Evolutionary conservation across 2,113 vertebrate species (phyloP), one percentile per base, ranked within the genome.

Genomic region (Gambusia affinis): DNA sequence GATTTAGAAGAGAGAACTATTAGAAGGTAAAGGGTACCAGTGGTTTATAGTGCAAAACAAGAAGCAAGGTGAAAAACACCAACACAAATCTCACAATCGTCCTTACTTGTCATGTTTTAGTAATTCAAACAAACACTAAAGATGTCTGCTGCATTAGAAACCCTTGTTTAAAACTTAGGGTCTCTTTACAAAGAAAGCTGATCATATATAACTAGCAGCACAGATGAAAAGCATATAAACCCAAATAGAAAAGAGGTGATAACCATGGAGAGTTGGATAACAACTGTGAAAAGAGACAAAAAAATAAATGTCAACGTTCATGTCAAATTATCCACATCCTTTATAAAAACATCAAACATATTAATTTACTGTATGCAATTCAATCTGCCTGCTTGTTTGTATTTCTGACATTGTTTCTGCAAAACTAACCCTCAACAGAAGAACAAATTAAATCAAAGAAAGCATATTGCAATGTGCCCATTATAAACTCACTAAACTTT

Each of bases 401-500:
- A 80, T 66, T 72, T 66, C 69, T 62, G 69, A 65, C 61, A 57
- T 30, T 69, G 37, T 76, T 80, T 42, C 30, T 54, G 54, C 15
- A 0, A 60, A 8, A 4, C 29, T 15, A 70, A 72, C 69, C 79
- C 63, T 60, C 62, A 35, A 1, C 76, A 68, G 64, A 76, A 76
- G 70, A 28, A 27, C 57, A 73, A 31, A 76, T 77, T 65, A 77
- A 70, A 47, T 70, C 22, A 64, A 4, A 19, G 66, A 79, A 70
- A 35, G 66, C 60, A 70, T 28, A 71, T 60, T 15, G 2, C 68
- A 82, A 82, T 79, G 65, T 80, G 64, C 8, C 35, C 39, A 72
- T 75, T 64, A 68, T 75, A 60, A 82, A 79, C 73, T 72, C 60
- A 35, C n/a, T 68, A 77, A 76, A 57, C 54, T 39, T 68, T 66